Conservation (phyloP, 1,140 invertebrate genomes). For the Anadara kagoshimensis region DNA sequence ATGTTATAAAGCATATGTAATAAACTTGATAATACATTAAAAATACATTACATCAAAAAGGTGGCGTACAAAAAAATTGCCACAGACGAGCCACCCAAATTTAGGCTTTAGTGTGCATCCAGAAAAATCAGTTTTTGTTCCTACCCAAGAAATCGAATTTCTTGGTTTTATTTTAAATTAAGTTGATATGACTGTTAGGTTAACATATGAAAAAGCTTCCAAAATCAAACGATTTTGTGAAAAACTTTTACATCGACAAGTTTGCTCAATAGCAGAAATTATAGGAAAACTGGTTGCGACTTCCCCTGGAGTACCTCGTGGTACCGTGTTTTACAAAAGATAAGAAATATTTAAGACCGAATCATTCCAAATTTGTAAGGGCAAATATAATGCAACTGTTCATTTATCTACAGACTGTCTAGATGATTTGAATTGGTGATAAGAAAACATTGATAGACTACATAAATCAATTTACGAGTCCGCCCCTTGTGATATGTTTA, state of each 20-base stretch:
- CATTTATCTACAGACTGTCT: too few species aligned
- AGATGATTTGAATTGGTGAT: too few species aligned
- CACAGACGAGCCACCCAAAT: too few species aligned
- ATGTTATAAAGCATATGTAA: too few species aligned
- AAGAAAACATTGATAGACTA: too few species aligned
- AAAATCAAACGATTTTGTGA: neutral
- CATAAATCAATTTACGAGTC: too few species aligned
- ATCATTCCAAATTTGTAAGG: neutral
- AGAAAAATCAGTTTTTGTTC: constrained; percentile 14
- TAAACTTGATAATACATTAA: too few species aligned
- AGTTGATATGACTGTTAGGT: constrained; percentile 7
- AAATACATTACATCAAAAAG: too few species aligned
- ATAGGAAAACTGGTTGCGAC: constrained; percentile 21
- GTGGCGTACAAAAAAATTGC: too few species aligned
- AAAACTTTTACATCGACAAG: too few species aligned
- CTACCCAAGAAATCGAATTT: constrained; percentile 10
- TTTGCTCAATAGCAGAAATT: neutral
- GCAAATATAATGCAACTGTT: constrained; percentile 10
- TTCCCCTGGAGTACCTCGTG: constrained; percentile 10
- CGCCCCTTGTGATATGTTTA: too few species aligned
- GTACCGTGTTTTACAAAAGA: constrained; percentile 8
- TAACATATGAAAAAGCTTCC: neutral
- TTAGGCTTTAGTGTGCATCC: constrained; percentile 6
- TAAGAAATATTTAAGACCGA: constrained; percentile 16
- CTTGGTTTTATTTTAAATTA: neutral